Evolutionary conservation across 2,888 invertebrate species (phyloP).

Genomic region (Maniola hyperantus): DNA sequence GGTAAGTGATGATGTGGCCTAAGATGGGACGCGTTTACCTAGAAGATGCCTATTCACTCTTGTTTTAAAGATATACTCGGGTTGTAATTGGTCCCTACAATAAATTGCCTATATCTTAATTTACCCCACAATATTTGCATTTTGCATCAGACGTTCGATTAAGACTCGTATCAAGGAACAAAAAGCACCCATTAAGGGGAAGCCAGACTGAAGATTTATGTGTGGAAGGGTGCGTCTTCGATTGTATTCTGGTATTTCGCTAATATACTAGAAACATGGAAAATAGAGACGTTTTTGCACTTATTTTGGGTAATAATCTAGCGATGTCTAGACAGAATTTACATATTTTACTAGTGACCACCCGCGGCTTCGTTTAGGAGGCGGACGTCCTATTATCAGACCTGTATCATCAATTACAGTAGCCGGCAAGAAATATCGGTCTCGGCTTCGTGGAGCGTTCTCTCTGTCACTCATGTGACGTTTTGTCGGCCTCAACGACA

Average conservation of each 20-base stretch:
- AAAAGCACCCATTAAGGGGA: constrained; percentile 59
- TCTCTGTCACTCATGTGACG: no score
- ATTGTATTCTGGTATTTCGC: constrained; percentile 34
- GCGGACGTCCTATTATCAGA: no score
- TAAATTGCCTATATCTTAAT: constrained; percentile 38
- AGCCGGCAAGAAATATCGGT: no score
- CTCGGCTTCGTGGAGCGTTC: no score
- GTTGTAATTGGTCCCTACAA: constrained; percentile 6
- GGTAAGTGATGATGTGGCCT: no score
- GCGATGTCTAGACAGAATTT: not conserved
- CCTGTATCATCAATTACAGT: no score
- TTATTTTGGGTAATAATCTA: constrained; percentile 10
- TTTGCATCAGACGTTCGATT: constrained; percentile 57
- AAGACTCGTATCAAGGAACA: constrained; percentile 56
- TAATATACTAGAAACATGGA: constrained; percentile 22
- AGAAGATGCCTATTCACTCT: no score
- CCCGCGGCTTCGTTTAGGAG: not conserved
- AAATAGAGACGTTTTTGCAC: constrained; percentile 10
- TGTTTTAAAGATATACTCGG: no score
- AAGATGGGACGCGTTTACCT: no score
- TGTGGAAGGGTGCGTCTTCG: constrained; percentile 53
- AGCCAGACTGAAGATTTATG: constrained; percentile 61
- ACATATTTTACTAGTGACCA: not conserved
- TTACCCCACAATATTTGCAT: constrained; percentile 51
- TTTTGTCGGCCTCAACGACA: no score